Evolutionary conservation across 2,113 vertebrate genomes (phyloP).

Genomic region (Triplophysa siluroides): DNA sequence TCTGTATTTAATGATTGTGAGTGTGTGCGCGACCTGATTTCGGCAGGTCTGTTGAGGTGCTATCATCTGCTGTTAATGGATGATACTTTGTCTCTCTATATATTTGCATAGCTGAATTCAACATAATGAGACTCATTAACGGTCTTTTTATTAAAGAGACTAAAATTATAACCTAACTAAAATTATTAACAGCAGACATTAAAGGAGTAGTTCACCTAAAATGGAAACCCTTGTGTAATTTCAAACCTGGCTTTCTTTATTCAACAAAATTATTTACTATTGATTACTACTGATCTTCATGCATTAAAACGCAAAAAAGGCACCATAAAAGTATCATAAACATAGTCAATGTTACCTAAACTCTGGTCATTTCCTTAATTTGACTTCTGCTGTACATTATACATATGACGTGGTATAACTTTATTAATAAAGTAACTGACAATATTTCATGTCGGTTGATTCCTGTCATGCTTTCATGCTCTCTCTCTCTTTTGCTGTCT

Average conservation of each 20-base stretch:
- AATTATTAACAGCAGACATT: background rate
- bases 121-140: constrained; percentile 44
- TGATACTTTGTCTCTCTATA: constrained; percentile 13
- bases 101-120: constrained; percentile 33
- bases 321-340: too few species aligned
- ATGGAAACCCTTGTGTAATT: background rate
- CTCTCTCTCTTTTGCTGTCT: background rate
- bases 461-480: background rate
- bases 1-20: constrained; percentile 9
- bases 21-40: constrained; percentile 38
- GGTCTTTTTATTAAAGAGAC: constrained; percentile 19
- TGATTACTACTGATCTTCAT: too few species aligned
- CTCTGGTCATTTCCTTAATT: background rate
- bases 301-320: too few species aligned
- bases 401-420: background rate
- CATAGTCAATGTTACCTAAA: background rate
- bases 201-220: background rate
- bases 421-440: constrained; percentile 7
- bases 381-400: background rate
- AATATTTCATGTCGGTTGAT: background rate
- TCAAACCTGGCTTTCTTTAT: too few species aligned
- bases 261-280: too few species aligned
- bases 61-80: constrained; percentile 33
- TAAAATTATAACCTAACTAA: background rate
- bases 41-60: constrained; percentile 37